Base-by-base conservation (phyloP, 2,797 vertebrate species). In the Sebastes variabilis region DNA sequence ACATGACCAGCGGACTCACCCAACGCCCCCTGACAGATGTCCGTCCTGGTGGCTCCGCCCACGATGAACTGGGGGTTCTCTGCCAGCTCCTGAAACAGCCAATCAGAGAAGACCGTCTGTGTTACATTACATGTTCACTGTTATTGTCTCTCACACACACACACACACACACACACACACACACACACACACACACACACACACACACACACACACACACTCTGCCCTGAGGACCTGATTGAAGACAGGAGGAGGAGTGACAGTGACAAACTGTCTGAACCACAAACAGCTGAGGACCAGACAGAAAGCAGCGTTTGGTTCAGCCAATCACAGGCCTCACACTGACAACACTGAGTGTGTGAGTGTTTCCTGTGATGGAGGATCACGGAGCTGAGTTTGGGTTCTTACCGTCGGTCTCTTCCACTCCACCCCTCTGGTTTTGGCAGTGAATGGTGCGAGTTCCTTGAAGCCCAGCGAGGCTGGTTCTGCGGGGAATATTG, bases 21-120 rank as follows among this genome's bases (percentile, higher is more conserved):
- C 8, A 98, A 94, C 4, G 94, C 93, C 1, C 98, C 97, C 82
- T 98, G 98, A 83, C 97, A 97, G 91, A 98, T 96, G 74, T 98
- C 97, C 0, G 97, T 98, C 32, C 97, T 95, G n/a, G 95, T 96
- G 72, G 97, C 93, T 30, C 96, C 97, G 0, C 95, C 95, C 82
- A 96, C 84, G 0, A 98, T 97, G 86, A 99, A 98, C 71, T 96
- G 92, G 61, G 97, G 97, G 42, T 93, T 92, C 12, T 75, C 87
- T 6, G 93, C 89, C 83, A 98, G 93, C 76, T 97, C 96, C 97
- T 98, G 91, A 36, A 68, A 94, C 68, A 88, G 76, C 67, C 89
- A 86, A 82, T 86, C 61, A 85, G 24, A 83, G 65, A 62, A 1
- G 3, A 34, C 5, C 1, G 20, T 62, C 18, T 49, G 46, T 20